phyloP scores from a whole-genome alignment of 2,888 invertebrate species.

The Temnothorax unifasciatus region DNA sequence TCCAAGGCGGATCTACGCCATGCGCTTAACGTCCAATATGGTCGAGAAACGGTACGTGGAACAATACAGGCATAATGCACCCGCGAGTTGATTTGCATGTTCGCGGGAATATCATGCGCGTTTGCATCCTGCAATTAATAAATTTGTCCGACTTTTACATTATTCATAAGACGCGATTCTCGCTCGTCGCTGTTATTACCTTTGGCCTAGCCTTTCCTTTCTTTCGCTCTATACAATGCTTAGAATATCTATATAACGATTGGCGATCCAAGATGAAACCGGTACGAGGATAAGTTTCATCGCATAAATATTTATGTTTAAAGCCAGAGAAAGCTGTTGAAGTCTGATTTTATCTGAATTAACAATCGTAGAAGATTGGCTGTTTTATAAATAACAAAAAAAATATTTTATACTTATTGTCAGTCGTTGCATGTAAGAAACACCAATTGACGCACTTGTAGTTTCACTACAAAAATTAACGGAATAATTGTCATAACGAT shows the following conservation, averaged over 20 bases:
- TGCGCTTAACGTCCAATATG: slow-evolving; percentile 62
- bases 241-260: slow-evolving; percentile 31
- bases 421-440: background rate
- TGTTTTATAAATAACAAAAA: background rate
- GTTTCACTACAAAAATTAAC: slow-evolving; percentile 1
- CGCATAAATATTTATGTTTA: background rate
- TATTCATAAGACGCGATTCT: slow-evolving; percentile 69
- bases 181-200: slow-evolving; percentile 41
- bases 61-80: slow-evolving; percentile 74
- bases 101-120: slow-evolving; percentile 72
- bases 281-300: background rate
- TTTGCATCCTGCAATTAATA: slow-evolving; percentile 77
- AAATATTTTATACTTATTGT: background rate
- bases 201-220: slow-evolving; percentile 1
- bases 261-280: slow-evolving; percentile 3
- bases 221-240: background rate
- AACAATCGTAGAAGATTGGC: background rate
- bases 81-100: slow-evolving; percentile 72
- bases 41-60: slow-evolving; percentile 64
- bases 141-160: slow-evolving; percentile 75
- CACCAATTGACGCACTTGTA: background rate
- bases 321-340: background rate
- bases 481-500: background rate
- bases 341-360: background rate
- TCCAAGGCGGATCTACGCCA: slow-evolving; percentile 67